Conservation (phyloP, 2,113 vertebrate genomes). For the Apteryx mantelli region DNA sequence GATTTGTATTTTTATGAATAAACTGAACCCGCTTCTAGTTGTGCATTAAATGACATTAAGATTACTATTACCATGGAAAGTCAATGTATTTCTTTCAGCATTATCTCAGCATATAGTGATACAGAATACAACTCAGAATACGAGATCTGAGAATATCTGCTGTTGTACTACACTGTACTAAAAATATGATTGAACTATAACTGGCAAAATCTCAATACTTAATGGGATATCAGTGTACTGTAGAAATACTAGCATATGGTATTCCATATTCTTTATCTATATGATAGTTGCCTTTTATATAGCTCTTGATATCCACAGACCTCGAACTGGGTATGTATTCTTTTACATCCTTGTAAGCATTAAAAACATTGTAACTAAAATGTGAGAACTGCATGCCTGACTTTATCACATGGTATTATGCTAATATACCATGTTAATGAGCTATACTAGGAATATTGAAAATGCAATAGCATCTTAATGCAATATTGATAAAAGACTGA, state of each 20-base stretch:
- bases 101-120: not conserved
- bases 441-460: slow-evolving; percentile 33
- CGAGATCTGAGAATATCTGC: not conserved
- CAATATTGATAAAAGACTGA: slow-evolving; percentile 64
- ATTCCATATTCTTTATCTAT: not conserved
- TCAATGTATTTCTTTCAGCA: not conserved
- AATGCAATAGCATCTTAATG: slow-evolving; percentile 53
- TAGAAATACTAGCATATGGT: not conserved
- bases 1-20: not conserved
- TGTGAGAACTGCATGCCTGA: not conserved
- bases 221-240: not conserved
- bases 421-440: slow-evolving; percentile 49
- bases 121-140: not conserved
- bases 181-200: not conserved
- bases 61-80: not conserved
- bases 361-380: not conserved
- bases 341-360: not conserved
- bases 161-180: not conserved
- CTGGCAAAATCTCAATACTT: not conserved
- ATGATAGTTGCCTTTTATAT: not conserved
- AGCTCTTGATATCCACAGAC: not conserved
- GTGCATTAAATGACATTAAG: not conserved
- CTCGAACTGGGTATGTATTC: not conserved
- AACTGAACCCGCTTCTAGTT: not conserved
- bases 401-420: not conserved